Base-by-base conservation (phyloP, 2,888 invertebrate species). In the Amblyjoppa proteus region DNA sequence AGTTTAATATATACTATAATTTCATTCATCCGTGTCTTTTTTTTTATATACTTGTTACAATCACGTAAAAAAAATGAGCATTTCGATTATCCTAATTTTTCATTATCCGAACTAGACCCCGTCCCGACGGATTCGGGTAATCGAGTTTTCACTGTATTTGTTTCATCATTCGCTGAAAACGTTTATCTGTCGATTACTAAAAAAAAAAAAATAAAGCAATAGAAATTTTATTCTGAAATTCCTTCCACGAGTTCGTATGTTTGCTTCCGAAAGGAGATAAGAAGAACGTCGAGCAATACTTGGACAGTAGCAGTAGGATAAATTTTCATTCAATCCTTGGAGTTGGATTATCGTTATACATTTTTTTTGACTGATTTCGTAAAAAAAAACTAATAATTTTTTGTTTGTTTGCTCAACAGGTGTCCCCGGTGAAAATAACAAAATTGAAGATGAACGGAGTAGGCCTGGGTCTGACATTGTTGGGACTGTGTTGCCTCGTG, bases 401-500 rank as follows among this genome's bases (percentile, higher is more conserved):
- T 53, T 28, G 28, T 58, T 68, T 68, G 4, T 71, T 61, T 68
- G 4, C 25, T 41, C 53, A 2, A 9, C 66, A 77, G 77, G 56
- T 68, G 3, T 28, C n/a, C 2, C 16, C 28, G 66, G 38, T 2
- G 38, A 41, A 38, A 66, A 38, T 28, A 38, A 25, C 13, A 13
- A 20, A 51, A 58, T 45, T 25, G 31, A 83, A 51, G 77, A 86
- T 69, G 86, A 34, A 34, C 3, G 38, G 31, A 64, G 49, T 64
- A 61, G 25, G 28, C n/a, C 41, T 11, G 5, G 31, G 64, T 51
- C 28, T 78, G 49, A 70, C 56, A 11, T 28, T 86, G n/a, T 64
- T 77, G 70, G 80, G 77, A 41, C 68, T 86, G 7, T 77, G 66
- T 41, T 83, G 81, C 69, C 77, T 86, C 16, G 64, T 86, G 28